phyloP scores from a whole-genome alignment of 64 coral and sea anemone genomes.

The Montipora efflorescens region DNA sequence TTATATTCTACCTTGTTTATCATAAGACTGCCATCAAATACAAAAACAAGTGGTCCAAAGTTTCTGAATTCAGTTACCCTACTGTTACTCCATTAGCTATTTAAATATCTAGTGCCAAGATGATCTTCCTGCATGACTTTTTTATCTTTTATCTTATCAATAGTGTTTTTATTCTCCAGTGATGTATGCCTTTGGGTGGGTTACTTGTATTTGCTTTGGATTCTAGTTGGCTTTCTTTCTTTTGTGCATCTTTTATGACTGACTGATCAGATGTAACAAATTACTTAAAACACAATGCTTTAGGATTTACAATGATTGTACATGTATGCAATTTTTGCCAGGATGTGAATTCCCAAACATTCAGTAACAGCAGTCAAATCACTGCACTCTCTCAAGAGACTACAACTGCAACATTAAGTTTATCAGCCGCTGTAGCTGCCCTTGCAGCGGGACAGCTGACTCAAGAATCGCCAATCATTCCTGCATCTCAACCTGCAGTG shows the following conservation, averaged over 20 bases:
- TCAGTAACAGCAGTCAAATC: constrained; percentile 26
- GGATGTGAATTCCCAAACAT: constrained; percentile 9
- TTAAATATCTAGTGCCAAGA: too few relatives aligned
- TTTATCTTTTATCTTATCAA: background rate
- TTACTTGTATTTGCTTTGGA: too few relatives aligned
- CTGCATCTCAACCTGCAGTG: constrained; percentile 13
- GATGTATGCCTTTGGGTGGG: too few relatives aligned
- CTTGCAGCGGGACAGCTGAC: constrained; percentile 37
- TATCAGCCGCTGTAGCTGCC: constrained; percentile 49
- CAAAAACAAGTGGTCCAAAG: too few relatives aligned
- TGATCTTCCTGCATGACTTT: background rate
- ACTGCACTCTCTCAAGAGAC: constrained; percentile 30
- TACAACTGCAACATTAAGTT: constrained; percentile 45
- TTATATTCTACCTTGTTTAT: too few relatives aligned
- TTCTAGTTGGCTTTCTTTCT: too few relatives aligned
- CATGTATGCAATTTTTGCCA: background rate
- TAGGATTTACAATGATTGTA: background rate
- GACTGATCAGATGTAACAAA: too few relatives aligned
- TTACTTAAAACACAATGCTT: too few relatives aligned
- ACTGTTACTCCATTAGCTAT: too few relatives aligned
- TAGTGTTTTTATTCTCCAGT: too few relatives aligned
- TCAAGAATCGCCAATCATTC: constrained; percentile 64
- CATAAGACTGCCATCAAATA: too few relatives aligned
- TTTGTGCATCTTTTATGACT: too few relatives aligned
- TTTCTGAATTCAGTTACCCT: background rate